Conservation (phyloP, 1,140 invertebrate species). For the Zaprionus taronus region DNA sequence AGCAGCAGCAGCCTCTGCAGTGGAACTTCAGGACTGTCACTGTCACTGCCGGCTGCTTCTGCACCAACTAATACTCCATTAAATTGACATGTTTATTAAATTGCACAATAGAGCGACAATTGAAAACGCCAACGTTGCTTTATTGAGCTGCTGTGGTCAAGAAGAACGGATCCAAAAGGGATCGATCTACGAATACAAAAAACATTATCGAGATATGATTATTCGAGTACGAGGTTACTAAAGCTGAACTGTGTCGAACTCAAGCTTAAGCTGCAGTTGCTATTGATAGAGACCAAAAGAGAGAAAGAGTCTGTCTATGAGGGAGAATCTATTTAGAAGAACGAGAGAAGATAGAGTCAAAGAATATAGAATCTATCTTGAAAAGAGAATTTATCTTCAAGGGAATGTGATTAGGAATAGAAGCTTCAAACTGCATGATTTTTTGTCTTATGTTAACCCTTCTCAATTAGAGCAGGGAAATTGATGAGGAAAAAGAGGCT, state of each 20-base stretch:
- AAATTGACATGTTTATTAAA: constrained; percentile 28
- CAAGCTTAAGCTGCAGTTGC: not conserved
- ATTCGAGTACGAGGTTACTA: constrained; percentile 2
- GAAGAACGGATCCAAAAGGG: constrained; percentile 15
- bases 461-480: not conserved
- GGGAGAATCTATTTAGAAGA: too few relatives aligned
- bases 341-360: too few relatives aligned
- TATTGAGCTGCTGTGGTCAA: constrained; percentile 38
- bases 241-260: not conserved
- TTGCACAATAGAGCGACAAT: constrained; percentile 52
- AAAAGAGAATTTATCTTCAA: too few relatives aligned
- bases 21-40: constrained; percentile 78
- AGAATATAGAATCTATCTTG: too few relatives aligned
- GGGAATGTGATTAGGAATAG: too few relatives aligned
- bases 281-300: too few relatives aligned
- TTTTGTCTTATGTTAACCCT: too few relatives aligned
- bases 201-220: constrained; percentile 1
- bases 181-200: not conserved
- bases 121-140: constrained; percentile 46
- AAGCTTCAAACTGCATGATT: too few relatives aligned
- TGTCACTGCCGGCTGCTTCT: constrained; percentile 80
- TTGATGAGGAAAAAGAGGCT: not conserved
- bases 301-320: too few relatives aligned
- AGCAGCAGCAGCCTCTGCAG: constrained; percentile 35
- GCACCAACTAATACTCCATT: constrained; percentile 59